Conservation (phyloP, 2,113 vertebrate genomes). For the Phaethon lepturus region DNA sequence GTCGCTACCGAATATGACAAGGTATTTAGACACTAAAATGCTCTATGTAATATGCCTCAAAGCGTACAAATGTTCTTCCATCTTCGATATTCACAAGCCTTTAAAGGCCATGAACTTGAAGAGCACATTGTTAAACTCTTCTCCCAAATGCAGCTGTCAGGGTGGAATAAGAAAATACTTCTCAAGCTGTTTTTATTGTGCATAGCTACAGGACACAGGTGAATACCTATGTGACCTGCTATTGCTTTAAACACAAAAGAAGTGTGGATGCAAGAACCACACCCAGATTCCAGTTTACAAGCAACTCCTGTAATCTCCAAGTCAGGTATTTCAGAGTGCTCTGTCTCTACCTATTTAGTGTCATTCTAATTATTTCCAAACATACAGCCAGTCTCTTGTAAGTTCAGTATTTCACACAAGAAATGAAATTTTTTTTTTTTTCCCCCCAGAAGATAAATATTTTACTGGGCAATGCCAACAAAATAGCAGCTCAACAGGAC, state of each 20-base stretch:
- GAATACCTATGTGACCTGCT: neutral
- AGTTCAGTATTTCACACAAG: neutral
- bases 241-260: neutral
- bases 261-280: neutral
- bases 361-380: neutral
- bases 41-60: neutral
- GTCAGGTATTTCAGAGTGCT: neutral
- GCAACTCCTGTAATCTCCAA: neutral
- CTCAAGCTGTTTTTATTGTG: neutral
- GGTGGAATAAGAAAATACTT: neutral
- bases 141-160: neutral
- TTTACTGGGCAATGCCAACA: neutral
- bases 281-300: neutral
- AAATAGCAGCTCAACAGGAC: neutral
- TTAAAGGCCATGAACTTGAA: neutral
- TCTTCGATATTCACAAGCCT: accelerated
- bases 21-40: neutral
- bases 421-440: neutral
- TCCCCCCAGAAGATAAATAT: neutral
- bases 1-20: neutral
- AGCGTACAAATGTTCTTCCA: neutral
- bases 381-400: neutral
- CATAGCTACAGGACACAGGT: neutral
- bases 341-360: neutral
- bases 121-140: neutral